Evolutionary conservation across 2,888 invertebrate genomes (phyloP).

Genomic region (Agrochola lychnidis): DNA sequence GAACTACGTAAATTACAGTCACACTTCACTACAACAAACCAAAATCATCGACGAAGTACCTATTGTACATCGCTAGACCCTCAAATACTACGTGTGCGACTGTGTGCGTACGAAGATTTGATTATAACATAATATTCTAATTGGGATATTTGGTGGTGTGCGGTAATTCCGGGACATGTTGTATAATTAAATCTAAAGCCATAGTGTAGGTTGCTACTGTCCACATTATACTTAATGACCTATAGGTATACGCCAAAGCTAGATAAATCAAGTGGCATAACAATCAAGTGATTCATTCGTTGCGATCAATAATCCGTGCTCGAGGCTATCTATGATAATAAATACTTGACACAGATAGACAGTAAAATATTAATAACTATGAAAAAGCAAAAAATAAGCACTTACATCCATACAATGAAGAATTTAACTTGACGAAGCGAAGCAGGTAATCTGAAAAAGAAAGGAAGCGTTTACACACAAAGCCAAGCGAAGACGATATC

Average conservation of each 20-base stretch:
- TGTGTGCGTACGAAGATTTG: no score
- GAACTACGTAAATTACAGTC: no score
- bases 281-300: conserved; percentile 19
- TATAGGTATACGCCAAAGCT: background rate
- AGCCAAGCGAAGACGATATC: conserved; percentile 56
- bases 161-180: no score
- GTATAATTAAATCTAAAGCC: no score
- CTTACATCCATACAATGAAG: conserved; percentile 75
- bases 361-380: conserved; percentile 40
- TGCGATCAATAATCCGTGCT: conserved; percentile 39
- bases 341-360: conserved; percentile 36
- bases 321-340: conserved; percentile 34
- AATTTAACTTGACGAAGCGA: conserved; percentile 62
- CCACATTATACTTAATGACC: background rate
- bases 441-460: conserved; percentile 71
- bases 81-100: no score
- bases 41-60: no score
- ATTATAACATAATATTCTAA: no score
- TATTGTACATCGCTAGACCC: no score
- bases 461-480: conserved; percentile 67
- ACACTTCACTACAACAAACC: no score
- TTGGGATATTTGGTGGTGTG: no score
- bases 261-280: conserved; percentile 24
- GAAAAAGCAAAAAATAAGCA: conserved; percentile 58
- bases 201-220: no score